Evolutionary conservation across 2,113 vertebrate species (phyloP).

Genomic region (Amphiprion percula): DNA sequence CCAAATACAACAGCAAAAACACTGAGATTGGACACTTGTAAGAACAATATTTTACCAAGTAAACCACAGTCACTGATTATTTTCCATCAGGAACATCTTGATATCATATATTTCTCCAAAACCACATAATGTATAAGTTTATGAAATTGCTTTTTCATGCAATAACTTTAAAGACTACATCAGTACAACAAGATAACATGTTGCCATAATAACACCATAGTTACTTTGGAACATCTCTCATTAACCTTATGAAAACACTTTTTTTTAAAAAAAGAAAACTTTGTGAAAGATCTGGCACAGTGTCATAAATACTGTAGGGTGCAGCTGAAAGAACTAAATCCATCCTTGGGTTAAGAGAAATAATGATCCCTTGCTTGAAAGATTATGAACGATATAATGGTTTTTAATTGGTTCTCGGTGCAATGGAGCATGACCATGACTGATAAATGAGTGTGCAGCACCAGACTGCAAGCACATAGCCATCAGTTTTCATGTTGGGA

Average conservation of each 20-base stretch:
- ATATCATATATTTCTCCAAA: no score
- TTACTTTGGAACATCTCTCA: no score
- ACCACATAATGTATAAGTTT: no score
- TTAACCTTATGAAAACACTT: not conserved
- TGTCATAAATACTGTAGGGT: not conserved
- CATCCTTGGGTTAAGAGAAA: conserved; percentile 25
- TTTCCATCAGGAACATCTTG: no score
- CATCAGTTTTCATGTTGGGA: conserved; percentile 43
- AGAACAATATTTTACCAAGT: no score
- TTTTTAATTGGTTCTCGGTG: conserved; percentile 62
- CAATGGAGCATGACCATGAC: conserved; percentile 37
- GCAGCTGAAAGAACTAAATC: conserved; percentile 19
- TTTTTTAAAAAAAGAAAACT: not conserved
- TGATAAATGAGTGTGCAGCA: conserved; percentile 46
- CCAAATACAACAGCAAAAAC: no score
- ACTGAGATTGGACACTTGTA: no score
- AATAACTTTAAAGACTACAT: no score
- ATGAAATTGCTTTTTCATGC: no score
- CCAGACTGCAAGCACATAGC: conserved; percentile 46
- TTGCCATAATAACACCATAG: no score
- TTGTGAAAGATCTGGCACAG: not conserved
- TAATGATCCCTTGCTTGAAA: conserved; percentile 38
- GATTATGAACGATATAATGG: conserved; percentile 60
- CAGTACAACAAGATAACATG: no score
- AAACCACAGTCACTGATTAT: no score